phyloP scores from a whole-genome alignment of 1,140 invertebrate species.

The Brachystomella parvula region DNA sequence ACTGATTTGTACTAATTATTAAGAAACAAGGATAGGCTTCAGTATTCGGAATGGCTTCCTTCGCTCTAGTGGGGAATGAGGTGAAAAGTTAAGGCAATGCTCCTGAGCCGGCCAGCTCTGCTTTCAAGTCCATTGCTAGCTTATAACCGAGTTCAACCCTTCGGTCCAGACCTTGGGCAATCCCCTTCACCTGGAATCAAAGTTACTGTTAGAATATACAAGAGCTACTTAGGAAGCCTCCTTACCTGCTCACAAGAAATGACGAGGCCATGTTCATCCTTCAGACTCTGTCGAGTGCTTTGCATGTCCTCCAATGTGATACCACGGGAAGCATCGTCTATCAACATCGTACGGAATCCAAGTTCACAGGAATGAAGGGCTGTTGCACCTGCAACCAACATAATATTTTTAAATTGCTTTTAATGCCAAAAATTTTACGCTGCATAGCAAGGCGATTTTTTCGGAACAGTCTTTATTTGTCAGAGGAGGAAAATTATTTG shows the following conservation, averaged over 20 bases:
- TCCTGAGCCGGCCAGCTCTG: background rate
- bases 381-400: slow-evolving; percentile 60
- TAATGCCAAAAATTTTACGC: too few species aligned
- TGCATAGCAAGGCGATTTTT: too few species aligned
- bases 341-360: slow-evolving; percentile 78
- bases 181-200: slow-evolving; percentile 59
- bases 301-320: slow-evolving; percentile 76
- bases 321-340: slow-evolving; percentile 85
- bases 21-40: background rate
- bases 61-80: too few species aligned
- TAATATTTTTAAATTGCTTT: background rate
- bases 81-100: too few species aligned
- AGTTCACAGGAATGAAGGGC: slow-evolving; percentile 75
- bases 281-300: slow-evolving; percentile 65
- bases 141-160: slow-evolving; percentile 79
- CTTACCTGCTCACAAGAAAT: slow-evolving; percentile 64
- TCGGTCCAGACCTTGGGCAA: slow-evolving; percentile 77
- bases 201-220: background rate
- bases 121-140: slow-evolving; percentile 60
- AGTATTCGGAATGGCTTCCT: background rate
- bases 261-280: slow-evolving; percentile 65
- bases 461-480: too few species aligned
- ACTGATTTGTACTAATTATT: background rate
- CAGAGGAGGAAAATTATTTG: too few species aligned
- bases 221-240: background rate